Evolutionary conservation across 2,888 invertebrate genomes (phyloP).

Genomic region (Luperina nickerlii): DNA sequence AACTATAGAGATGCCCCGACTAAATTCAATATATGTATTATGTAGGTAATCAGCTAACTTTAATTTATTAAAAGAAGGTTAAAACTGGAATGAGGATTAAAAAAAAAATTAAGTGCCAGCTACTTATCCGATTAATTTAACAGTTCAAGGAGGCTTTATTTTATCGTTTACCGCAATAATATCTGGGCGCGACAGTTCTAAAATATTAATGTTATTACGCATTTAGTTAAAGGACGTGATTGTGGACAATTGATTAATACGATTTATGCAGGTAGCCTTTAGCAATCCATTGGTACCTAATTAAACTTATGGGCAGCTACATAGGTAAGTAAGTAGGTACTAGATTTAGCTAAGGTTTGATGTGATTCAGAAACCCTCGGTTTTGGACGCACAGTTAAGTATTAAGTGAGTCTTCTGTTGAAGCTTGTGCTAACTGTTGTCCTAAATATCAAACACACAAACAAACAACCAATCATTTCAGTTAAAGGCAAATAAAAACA

Average conservation of each 20-base stretch:
- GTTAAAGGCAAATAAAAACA: not conserved
- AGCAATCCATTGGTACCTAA: not conserved
- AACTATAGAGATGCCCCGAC: not conserved
- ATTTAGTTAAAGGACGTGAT: not conserved
- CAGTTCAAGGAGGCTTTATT: slow-evolving; percentile 19
- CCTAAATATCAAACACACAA: not conserved
- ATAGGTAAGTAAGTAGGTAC: not conserved
- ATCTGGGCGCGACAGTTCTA: slow-evolving; percentile 16
- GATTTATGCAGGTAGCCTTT: not conserved
- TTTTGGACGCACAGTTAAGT: not conserved
- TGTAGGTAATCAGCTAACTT: too few relatives aligned
- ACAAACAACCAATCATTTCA: not conserved
- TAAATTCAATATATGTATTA: not conserved
- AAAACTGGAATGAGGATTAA: not conserved
- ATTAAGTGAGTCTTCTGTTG: not conserved
- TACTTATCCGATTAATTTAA: not conserved
- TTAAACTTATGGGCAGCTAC: not conserved
- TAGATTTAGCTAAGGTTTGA: not conserved
- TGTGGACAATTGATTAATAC: slow-evolving; percentile 25
- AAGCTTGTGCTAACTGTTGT: not conserved
- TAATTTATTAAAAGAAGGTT: not conserved
- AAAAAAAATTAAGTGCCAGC: not conserved
- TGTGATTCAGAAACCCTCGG: not conserved
- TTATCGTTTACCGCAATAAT: slow-evolving; percentile 22
- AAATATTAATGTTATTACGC: slow-evolving; percentile 24